These are phyloP conservation scores for Eclectus roratus DNA, from an alignment of 2,113 vertebrate genomes.

Conservation along the genomic window DNA sequence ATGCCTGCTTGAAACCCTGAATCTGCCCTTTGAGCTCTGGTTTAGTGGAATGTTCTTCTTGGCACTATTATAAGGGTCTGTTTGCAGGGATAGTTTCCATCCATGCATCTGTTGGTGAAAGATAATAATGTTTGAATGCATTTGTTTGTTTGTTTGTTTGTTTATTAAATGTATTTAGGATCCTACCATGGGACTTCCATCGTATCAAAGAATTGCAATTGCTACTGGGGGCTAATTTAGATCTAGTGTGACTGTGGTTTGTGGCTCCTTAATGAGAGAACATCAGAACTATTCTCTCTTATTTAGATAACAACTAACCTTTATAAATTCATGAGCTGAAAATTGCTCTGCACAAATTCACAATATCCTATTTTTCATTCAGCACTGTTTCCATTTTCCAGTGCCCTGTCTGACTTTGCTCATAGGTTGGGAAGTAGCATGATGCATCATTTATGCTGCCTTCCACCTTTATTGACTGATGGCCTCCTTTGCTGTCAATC, in stretches of 20 bases:
- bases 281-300: not conserved
- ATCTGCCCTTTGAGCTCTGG: not conserved
- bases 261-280: conserved; percentile 4
- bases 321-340: conserved; percentile 49
- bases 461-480: conserved; percentile 57
- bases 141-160: not conserved
- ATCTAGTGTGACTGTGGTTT: not conserved
- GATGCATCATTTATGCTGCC: conserved; percentile 63
- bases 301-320: conserved; percentile 23
- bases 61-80: not conserved
- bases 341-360: conserved; percentile 2
- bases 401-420: conserved; percentile 56
- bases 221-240: not conserved
- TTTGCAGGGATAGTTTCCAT: not conserved
- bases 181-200: not conserved
- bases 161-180: not conserved
- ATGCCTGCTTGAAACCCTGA: not conserved
- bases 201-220: not conserved
- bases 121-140: not conserved
- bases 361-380: conserved; percentile 45
- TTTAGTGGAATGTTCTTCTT: not conserved
- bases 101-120: not conserved
- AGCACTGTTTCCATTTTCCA: conserved; percentile 15
- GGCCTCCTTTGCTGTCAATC: conserved; percentile 45
- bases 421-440: not conserved